Evolutionary conservation across 2,888 invertebrate genomes (phyloP).

Genomic region (Agrilus biguttatus): DNA sequence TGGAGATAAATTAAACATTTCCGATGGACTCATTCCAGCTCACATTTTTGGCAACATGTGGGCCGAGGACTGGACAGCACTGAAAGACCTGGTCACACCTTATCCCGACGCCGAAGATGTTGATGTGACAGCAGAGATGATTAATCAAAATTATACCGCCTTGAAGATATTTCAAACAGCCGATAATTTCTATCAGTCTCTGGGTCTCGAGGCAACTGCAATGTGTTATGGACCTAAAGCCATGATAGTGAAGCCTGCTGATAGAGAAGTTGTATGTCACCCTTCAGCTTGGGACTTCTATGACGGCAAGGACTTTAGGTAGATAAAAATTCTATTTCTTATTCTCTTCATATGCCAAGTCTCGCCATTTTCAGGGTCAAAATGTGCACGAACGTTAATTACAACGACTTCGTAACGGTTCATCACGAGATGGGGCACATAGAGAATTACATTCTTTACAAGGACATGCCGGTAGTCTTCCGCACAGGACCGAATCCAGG

Average conservation of each 20-base stretch:
- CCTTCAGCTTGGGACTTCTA: conserved; percentile 58
- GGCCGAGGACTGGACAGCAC: conserved; percentile 47
- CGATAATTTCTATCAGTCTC: conserved; percentile 44
- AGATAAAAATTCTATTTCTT: conserved; percentile 10
- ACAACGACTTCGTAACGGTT: conserved; percentile 44
- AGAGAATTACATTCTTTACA: conserved; percentile 47
- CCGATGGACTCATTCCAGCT: conserved; percentile 47
- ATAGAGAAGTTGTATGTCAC: conserved; percentile 44
- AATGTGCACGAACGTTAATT: conserved; percentile 43
- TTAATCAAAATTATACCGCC: conserved; percentile 29
- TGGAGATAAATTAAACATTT: conserved; percentile 30
- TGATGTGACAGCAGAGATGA: conserved; percentile 38
- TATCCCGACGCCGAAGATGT: conserved; percentile 31
- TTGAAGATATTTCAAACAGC: conserved; percentile 42
- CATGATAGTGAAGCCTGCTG: conserved; percentile 41
- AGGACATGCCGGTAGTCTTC: conserved; percentile 36
- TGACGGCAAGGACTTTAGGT: conserved; percentile 50
- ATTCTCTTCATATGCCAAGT: not conserved
- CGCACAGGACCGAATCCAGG: conserved; percentile 41
- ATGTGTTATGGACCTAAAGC: conserved; percentile 38
- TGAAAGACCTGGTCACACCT: conserved; percentile 34
- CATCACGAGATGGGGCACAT: conserved; percentile 64
- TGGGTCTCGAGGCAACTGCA: conserved; percentile 42
- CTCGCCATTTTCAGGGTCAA: conserved; percentile 34
- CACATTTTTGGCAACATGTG: conserved; percentile 57